phyloP scores from a whole-genome alignment of 2,888 invertebrate species.

The Drosophila nigricruria region DNA sequence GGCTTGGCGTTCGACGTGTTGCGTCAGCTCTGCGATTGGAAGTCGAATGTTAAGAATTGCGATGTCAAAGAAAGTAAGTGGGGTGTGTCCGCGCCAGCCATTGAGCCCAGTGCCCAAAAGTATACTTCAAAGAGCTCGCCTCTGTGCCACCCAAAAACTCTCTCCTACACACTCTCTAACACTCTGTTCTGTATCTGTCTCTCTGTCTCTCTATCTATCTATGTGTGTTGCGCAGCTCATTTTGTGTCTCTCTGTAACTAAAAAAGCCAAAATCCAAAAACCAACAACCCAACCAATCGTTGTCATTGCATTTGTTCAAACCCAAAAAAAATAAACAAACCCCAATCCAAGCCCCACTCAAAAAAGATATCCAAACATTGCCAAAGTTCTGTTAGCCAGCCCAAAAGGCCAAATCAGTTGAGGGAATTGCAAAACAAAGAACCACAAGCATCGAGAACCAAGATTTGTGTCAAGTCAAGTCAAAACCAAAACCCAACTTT shows the following conservation, averaged over 20 bases:
- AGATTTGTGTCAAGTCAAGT: conserved; percentile 25
- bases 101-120: conserved; percentile 36
- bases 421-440: conserved; percentile 9
- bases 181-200: conserved; percentile 36
- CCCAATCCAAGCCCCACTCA: conserved; percentile 33
- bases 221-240: conserved; percentile 44
- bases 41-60: conserved; percentile 98
- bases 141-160: conserved; percentile 32
- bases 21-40: conserved; percentile 98
- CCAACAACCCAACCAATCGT: conserved; percentile 36
- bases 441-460: conserved; percentile 2
- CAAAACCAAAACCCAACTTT: conserved; percentile 49
- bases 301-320: conserved; percentile 63
- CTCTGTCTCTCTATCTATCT: conserved; percentile 44
- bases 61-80: conserved; percentile 97
- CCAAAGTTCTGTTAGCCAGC: conserved; percentile 73
- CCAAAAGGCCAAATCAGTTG: conserved; percentile 22
- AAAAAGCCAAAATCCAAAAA: conserved; percentile 16
- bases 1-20: conserved; percentile 97
- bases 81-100: conserved; percentile 60
- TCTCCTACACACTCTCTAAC: conserved; percentile 50
- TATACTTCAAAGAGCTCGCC: conserved; percentile 39
- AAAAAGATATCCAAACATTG: conserved; percentile 17
- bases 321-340: conserved; percentile 40
- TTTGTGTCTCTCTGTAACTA: conserved; percentile 60